Base-by-base conservation (phyloP, 23 tunicate genomes). In the Diplosoma virens region DNA sequence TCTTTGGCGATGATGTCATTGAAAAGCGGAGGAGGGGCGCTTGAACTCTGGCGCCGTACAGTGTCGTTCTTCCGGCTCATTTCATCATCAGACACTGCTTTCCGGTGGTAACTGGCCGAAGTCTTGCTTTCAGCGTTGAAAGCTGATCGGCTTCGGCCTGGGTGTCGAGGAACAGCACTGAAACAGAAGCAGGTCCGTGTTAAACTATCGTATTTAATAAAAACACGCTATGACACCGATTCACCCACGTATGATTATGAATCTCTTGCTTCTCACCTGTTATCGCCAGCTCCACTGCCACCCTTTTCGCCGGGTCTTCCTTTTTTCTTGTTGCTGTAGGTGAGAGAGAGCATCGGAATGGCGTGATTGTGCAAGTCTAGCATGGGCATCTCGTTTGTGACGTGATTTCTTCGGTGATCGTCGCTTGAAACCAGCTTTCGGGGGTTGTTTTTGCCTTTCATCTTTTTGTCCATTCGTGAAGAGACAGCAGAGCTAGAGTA, bases 291-390 rank as follows among this genome's bases (percentile, higher is more conserved):
- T n/a, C n/a, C n/a, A n/a, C n/a, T n/a, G n/a, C n/a, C n/a, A n/a
- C n/a, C n/a, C n/a, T n/a, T n/a, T n/a, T n/a, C n/a, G n/a, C n/a
- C n/a, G n/a, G n/a, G n/a, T n/a, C n/a, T n/a, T n/a, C n/a, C n/a
- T 63, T 36, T 67, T 34, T 67, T 9, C 23, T 65, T 74, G 54
- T 74, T 82, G 37, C 60, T 32, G 52, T 71, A 81, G 24, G 80
- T 89, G 14, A 89, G 69, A 18, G 96, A 89, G 69, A 82, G 20
- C 88, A 89, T 82, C 0, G 96, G 96, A 27, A 89, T 86, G 17
- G 96, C 96, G 59, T 89, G 96, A 32, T 89, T 89, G 50, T 89
- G 88, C 37, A 89, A 81, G 52, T 89, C 83, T 0, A 89, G 23
- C 88, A 82, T 89, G 31, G 82, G 76, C 52, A 32, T 81, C 4